These are phyloP conservation scores for Oscheius myriophilus DNA, from an alignment of 2,888 invertebrate species.

Conservation along the genomic window DNA sequence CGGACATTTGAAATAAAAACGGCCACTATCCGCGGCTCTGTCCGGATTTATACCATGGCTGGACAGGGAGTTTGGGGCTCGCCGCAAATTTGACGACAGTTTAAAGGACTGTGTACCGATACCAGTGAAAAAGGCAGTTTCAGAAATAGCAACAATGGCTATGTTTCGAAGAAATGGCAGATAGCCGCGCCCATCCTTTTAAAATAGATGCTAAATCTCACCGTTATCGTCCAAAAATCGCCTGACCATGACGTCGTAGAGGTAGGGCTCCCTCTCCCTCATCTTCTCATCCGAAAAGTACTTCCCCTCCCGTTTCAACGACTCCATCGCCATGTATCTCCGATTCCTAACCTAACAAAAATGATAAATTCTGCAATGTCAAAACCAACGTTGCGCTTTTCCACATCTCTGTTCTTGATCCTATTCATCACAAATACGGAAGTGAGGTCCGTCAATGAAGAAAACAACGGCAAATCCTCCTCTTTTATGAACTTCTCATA, in stretches of 20 bases:
- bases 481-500: constrained; percentile 44
- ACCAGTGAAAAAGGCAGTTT: no score
- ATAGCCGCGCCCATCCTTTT: no score
- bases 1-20: no score
- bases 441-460: constrained; percentile 36
- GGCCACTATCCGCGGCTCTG: no score
- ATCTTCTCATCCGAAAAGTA: constrained; percentile 93
- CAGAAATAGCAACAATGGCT: no score
- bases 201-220: constrained; percentile 26
- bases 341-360: constrained; percentile 47
- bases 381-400: constrained; percentile 9
- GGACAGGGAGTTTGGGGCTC: no score
- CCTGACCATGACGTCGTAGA: constrained; percentile 89
- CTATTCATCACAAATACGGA: constrained; percentile 21
- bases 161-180: no score
- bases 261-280: constrained; percentile 88
- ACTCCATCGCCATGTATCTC: constrained; percentile 57
- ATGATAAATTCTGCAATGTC: not conserved
- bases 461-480: constrained; percentile 43
- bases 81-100: no score
- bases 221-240: constrained; percentile 83
- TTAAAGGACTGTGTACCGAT: no score
- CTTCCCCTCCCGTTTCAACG: constrained; percentile 50
- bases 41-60: no score
- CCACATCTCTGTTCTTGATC: constrained; percentile 15